These are phyloP conservation scores for Equus przewalskii DNA, from an alignment of 2,113 vertebrate genomes.

Conservation along the genomic window DNA sequence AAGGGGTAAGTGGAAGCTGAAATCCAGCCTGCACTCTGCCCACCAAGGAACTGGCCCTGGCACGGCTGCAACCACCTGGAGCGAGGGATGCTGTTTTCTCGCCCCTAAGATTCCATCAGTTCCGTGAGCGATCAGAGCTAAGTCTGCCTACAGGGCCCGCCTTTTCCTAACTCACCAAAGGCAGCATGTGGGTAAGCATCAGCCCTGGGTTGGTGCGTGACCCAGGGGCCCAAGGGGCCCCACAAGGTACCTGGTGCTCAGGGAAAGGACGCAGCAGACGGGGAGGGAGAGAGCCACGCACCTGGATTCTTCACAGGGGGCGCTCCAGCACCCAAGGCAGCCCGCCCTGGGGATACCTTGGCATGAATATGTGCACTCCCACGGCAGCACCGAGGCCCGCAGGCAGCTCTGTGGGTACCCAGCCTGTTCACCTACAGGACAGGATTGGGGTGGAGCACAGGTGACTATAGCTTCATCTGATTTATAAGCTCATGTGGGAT, in stretches of 20 bases:
- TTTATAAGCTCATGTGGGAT: not conserved
- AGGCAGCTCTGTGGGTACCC: not conserved
- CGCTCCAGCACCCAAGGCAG: not conserved
- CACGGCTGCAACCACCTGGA: not conserved
- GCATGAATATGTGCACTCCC: not conserved
- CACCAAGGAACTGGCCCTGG: not conserved
- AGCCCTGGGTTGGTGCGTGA: not conserved
- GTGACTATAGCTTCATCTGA: not conserved
- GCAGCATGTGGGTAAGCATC: not conserved
- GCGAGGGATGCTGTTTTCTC: not conserved
- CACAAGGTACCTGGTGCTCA: not conserved
- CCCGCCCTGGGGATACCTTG: accelerated
- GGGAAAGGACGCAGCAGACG: not conserved
- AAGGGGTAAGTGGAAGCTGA: not conserved
- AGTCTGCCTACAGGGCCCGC: not conserved
- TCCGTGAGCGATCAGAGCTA: not conserved
- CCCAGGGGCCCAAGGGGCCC: not conserved
- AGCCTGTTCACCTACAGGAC: not conserved
- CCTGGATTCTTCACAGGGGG: not conserved
- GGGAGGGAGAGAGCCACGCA: not conserved
- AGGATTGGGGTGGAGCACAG: not conserved
- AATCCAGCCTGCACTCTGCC: not conserved
- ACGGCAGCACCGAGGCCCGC: accelerated
- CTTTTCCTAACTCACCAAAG: not conserved
- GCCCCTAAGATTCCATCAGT: not conserved